Evolutionary conservation across 1,140 invertebrate species (phyloP), one percentile per base, ranked within the genome.

Genomic region (Drosophila kanapiae): DNA sequence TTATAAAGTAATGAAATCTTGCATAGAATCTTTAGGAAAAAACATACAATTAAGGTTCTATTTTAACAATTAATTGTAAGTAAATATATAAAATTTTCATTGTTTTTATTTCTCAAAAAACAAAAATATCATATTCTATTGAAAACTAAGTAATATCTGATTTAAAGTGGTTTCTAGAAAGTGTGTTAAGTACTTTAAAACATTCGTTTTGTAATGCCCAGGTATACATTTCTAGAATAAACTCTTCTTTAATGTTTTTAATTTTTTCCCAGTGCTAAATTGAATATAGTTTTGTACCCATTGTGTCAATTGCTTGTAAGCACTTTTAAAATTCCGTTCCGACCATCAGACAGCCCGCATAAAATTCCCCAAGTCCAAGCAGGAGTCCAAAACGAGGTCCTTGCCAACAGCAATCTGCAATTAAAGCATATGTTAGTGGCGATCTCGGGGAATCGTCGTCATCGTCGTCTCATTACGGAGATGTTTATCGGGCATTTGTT

Each of bases 371-470:
- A 38, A 16, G 33, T 4, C 37, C 18, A 38, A 16, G 33, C 51
- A 54, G 18, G 51, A 54, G 37, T 37, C 42, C 51, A 37, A 45
- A 48, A 29, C 18, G n/a, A 38, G 59, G 70, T 87, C 60, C 75
- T 86, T 82, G 75, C 48, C 45, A 78, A 75, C 84, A 75, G 70
- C 80, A 84, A 90, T 82, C 81, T 75, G 78, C 84, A 90, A 88
- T 88, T 90, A 84, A 81, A 82, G 78, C 85, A 88, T 88, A 85
- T 88, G 85, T 79, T 72, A 62, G 49, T 27, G 38, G 48, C 47
- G 63, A 80, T 87, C 62, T 62, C 54, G 31, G 18, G 51, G 72
- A 74, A 71, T 56, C 35, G 53, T 56, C 35, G 53, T 10, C 53
- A 54, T 54, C 51, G 51, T 75, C 54, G 53, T 57, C 75, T 77